Conservation (phyloP, 2,113 vertebrate genomes). For the Raja brachyura region DNA sequence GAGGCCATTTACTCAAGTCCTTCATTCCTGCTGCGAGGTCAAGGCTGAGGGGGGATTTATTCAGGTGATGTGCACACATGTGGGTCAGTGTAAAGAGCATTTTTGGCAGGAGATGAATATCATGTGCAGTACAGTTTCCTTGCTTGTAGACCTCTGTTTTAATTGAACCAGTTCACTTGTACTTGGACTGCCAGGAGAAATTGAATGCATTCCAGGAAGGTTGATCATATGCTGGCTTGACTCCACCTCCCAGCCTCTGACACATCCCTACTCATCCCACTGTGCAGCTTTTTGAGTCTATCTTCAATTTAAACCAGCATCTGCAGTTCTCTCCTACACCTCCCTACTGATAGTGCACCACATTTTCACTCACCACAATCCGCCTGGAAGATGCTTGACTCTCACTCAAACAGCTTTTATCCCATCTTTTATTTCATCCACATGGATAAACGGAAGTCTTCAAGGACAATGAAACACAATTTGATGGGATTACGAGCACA, state of each 20-base stretch:
- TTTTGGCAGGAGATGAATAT: neutral
- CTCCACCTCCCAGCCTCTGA: neutral
- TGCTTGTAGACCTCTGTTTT: neutral
- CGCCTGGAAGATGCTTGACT: neutral
- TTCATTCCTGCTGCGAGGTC: neutral
- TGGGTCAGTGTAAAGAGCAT: neutral
- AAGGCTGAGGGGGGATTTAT: neutral
- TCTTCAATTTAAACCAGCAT: neutral
- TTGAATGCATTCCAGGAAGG: neutral
- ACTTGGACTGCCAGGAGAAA: neutral
- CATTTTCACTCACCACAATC: neutral
- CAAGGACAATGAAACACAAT: neutral
- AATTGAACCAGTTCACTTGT: neutral
- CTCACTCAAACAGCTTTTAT: neutral
- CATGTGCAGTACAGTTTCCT: neutral
- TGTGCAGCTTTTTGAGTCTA: too few species aligned
- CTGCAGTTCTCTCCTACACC: too few species aligned
- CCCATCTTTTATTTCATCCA: neutral
- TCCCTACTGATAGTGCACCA: neutral
- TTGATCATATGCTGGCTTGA: neutral
- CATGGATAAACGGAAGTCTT: neutral
- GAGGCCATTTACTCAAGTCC: neutral
- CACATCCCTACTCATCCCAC: neutral
- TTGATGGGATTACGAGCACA: too few species aligned
- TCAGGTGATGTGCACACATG: neutral